These are phyloP conservation scores for Mongoloraphidia duomilia DNA, from an alignment of 2,888 invertebrate species.

Conservation along the genomic window DNA sequence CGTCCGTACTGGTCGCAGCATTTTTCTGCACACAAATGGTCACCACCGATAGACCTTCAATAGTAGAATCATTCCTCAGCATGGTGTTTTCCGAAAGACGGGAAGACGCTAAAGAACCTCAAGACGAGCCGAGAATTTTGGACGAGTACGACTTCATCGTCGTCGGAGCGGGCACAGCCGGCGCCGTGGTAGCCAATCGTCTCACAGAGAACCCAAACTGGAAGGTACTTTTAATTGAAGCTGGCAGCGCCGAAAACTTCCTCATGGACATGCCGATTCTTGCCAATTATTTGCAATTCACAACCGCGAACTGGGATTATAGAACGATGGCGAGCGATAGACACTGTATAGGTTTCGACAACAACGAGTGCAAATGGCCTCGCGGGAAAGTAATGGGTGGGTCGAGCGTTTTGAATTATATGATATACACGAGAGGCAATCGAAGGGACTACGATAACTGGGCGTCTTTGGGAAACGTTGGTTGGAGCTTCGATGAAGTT, in stretches of 20 bases:
- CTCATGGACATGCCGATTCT: conserved; percentile 52
- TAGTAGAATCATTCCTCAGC: neutral
- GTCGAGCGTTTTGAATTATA: conserved; percentile 62
- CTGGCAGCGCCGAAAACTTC: conserved; percentile 40
- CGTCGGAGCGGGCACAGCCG: conserved; percentile 35
- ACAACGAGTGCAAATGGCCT: conserved; percentile 25
- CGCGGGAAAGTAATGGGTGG: conserved; percentile 71
- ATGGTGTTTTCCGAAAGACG: too few species aligned
- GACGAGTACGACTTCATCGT: conserved; percentile 23
- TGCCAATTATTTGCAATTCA: conserved; percentile 46
- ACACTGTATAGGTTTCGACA: conserved; percentile 25
- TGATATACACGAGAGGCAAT: conserved; percentile 64
- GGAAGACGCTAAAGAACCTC: too few species aligned
- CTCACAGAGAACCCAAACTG: conserved; percentile 31
- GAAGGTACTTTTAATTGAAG: conserved; percentile 36
- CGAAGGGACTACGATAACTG: conserved; percentile 61
- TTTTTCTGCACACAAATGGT: too few species aligned
- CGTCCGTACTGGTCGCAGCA: too few species aligned
- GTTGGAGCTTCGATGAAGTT: conserved; percentile 60
- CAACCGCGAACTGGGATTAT: conserved; percentile 44
- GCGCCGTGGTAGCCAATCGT: conserved; percentile 35
- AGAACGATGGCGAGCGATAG: conserved; percentile 31
- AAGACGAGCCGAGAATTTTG: neutral
- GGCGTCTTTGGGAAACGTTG: conserved; percentile 53
- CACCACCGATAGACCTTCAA: neutral